Evolutionary conservation across 2,113 vertebrate genomes (phyloP).

Genomic region (Heptranchias perlo): DNA sequence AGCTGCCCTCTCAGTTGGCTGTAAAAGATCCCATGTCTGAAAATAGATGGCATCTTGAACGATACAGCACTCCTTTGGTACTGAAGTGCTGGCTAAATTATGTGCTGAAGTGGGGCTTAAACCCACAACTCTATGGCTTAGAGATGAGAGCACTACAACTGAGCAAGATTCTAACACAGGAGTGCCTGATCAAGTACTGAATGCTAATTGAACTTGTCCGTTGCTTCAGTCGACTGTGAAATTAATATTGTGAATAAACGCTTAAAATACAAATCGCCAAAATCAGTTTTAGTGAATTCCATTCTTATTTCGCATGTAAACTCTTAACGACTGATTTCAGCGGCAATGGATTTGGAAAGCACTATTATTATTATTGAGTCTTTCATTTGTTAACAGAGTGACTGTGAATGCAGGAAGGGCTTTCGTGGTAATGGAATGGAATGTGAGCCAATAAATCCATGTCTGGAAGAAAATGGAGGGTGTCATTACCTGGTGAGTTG

Average conservation of each 20-base stretch:
- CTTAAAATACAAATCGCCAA: not conserved
- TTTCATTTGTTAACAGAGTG: slow-evolving; percentile 58
- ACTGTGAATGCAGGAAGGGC: slow-evolving; percentile 76
- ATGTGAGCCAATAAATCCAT: slow-evolving; percentile 70
- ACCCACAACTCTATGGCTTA: too few species aligned
- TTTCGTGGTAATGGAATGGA: slow-evolving; percentile 73
- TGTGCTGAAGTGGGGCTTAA: not conserved
- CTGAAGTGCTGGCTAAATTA: not conserved
- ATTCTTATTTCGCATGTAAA: not conserved
- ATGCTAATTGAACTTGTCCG: not conserved
- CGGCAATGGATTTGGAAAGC: not conserved
- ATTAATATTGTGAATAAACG: not conserved
- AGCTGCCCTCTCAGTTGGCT: not conserved
- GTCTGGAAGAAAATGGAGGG: slow-evolving; percentile 61
- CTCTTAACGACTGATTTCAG: not conserved
- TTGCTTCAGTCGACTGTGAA: not conserved
- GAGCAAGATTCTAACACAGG: too few species aligned
- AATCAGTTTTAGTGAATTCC: not conserved
- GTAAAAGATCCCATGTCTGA: not conserved
- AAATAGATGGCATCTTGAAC: not conserved
- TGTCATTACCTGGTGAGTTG: slow-evolving; percentile 79
- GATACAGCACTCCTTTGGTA: not conserved
- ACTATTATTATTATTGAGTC: slow-evolving; percentile 27
- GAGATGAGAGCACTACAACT: too few species aligned
- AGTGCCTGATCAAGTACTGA: not conserved